Conservation (phyloP, 2,113 vertebrate species). For the Blennius ocellaris region DNA sequence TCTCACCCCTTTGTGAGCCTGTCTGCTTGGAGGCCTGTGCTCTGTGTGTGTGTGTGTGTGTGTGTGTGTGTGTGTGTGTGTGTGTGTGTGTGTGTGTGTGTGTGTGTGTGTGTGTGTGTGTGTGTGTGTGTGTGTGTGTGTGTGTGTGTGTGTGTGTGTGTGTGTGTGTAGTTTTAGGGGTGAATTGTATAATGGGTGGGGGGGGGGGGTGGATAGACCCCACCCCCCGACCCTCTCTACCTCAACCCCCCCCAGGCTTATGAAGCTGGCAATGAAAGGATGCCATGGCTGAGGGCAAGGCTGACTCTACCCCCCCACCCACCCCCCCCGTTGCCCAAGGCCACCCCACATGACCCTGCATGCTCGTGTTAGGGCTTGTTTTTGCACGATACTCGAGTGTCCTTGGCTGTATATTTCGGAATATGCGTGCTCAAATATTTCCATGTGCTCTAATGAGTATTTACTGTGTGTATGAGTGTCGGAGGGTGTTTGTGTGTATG, state of each 20-base stretch:
- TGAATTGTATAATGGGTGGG: conserved; percentile 46
- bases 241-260: conserved; percentile 72
- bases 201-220: conserved; percentile 53
- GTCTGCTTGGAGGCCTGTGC: conserved; percentile 71
- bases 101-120: conserved; percentile 47
- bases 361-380: conserved; percentile 28
- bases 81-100: conserved; percentile 32
- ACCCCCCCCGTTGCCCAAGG: conserved; percentile 67
- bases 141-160: conserved; percentile 55
- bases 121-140: conserved; percentile 54
- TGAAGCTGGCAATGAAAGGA: conserved; percentile 73
- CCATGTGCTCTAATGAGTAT: conserved; percentile 22
- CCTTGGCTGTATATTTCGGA: conserved; percentile 56
- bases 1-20: conserved; percentile 80
- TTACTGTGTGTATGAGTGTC: conserved; percentile 6
- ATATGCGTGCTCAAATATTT: conserved; percentile 45
- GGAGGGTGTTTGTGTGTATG: conserved; percentile 2
- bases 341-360: conserved; percentile 70
- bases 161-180: conserved; percentile 50
- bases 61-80: conserved; percentile 32
- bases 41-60: conserved; percentile 51
- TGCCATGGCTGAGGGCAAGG: conserved; percentile 81
- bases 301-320: conserved; percentile 65
- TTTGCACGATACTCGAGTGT: conserved; percentile 40
- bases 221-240: conserved; percentile 62